These are phyloP conservation scores for Sarcophaga variegata DNA, from an alignment of 2,888 invertebrate species.

Conservation along the genomic window DNA sequence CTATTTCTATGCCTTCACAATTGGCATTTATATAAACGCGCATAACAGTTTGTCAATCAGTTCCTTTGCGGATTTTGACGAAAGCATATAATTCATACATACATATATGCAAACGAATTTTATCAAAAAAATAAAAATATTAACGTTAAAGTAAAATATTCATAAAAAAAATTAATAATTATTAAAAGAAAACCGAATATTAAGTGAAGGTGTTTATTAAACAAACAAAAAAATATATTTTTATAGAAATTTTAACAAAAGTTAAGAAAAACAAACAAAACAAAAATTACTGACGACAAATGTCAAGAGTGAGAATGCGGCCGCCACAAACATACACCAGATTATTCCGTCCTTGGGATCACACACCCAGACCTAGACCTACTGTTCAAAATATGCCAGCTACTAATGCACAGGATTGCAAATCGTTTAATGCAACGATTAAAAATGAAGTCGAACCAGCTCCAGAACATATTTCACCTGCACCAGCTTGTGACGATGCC, in stretches of 20 bases:
- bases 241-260: conserved; percentile 21
- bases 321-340: conserved; percentile 83
- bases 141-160: too few species aligned
- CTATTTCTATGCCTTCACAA: conserved; percentile 55
- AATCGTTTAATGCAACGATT: background rate
- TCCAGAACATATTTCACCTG: conserved; percentile 14
- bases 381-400: conserved; percentile 36
- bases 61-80: conserved; percentile 78
- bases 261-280: conserved; percentile 46
- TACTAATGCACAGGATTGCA: background rate
- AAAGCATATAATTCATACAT: conserved; percentile 70
- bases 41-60: conserved; percentile 74
- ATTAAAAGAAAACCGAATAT: background rate
- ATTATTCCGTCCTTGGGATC: conserved; percentile 86
- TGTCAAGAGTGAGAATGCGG: conserved; percentile 78
- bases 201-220: conserved; percentile 68
- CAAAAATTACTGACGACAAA: conserved; percentile 53
- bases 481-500: background rate
- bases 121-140: background rate
- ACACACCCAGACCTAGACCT: conserved; percentile 64
- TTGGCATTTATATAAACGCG: conserved; percentile 77
- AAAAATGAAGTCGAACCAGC: too few species aligned
- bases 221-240: conserved; percentile 47
- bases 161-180: background rate
- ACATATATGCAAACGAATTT: conserved; percentile 54